These are phyloP conservation scores for Hydrolagus affinis DNA, from an alignment of 2,113 vertebrate species.

Conservation along the genomic window DNA sequence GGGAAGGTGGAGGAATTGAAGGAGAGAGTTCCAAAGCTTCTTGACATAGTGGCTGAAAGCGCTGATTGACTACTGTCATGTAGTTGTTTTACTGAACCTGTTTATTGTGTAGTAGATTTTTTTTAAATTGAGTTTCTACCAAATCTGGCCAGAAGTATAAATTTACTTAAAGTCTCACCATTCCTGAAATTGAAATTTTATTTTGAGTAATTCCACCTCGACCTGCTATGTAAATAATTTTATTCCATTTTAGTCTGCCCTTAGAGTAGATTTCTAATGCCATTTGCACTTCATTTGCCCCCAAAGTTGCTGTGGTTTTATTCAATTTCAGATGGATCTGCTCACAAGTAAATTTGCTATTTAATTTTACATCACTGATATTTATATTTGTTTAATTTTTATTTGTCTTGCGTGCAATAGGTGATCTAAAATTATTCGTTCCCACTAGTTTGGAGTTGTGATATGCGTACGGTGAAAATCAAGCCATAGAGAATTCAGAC, in stretches of 20 bases:
- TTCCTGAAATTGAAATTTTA: conserved; percentile 12
- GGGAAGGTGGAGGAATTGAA: too few relatives aligned
- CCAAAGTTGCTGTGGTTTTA: background rate
- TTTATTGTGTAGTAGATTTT: too few relatives aligned
- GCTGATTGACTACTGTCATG: too few relatives aligned
- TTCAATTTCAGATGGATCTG: background rate
- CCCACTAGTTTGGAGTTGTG: background rate
- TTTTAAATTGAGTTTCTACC: background rate
- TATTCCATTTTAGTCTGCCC: background rate
- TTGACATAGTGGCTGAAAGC: too few relatives aligned
- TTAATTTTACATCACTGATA: background rate
- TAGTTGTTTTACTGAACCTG: too few relatives aligned
- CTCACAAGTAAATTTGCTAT: background rate
- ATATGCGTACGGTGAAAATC: background rate
- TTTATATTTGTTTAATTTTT: background rate
- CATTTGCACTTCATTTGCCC: background rate
- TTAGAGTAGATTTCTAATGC: background rate
- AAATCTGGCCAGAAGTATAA: too few relatives aligned
- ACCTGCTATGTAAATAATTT: background rate
- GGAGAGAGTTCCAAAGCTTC: too few relatives aligned
- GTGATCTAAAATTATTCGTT: background rate
- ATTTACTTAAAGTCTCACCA: background rate
- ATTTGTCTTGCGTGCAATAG: background rate
- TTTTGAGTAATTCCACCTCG: background rate
- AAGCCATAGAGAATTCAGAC: background rate